Conservation (phyloP, 2,113 vertebrate genomes). For the Columba livia region DNA sequence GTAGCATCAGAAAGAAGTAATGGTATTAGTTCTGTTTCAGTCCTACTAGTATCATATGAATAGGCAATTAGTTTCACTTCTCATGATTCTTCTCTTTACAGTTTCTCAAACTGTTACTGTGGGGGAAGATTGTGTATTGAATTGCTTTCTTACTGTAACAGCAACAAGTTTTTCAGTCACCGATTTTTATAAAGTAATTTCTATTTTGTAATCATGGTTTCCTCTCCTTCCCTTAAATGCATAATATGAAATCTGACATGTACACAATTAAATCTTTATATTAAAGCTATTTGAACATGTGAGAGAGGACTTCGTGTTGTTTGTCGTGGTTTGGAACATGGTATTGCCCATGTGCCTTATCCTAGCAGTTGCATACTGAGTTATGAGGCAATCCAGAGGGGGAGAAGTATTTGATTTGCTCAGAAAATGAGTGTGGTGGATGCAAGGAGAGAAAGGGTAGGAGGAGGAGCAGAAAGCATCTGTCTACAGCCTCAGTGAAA, state of each 20-base stretch:
- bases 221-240: not conserved
- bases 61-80: not conserved
- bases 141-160: not conserved
- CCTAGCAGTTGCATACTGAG: not conserved
- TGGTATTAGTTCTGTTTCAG: not conserved
- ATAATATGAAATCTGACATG: not conserved
- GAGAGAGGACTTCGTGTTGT: not conserved
- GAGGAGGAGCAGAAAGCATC: not conserved
- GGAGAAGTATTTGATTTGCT: not conserved
- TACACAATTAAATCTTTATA: not conserved
- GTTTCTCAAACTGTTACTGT: not conserved
- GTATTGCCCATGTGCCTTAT: not conserved
- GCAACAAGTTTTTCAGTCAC: not conserved
- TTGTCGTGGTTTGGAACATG: not conserved
- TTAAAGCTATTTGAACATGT: not conserved
- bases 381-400: not conserved
- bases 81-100: not conserved
- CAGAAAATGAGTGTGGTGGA: not conserved
- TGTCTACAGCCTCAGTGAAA: not conserved
- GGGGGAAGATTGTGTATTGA: not conserved
- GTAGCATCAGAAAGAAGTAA: not conserved
- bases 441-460: not conserved
- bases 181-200: not conserved
- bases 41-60: not conserved
- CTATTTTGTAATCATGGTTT: not conserved